Conservation (phyloP, 1,140 invertebrate genomes). For the Diorhabda carinulata region DNA sequence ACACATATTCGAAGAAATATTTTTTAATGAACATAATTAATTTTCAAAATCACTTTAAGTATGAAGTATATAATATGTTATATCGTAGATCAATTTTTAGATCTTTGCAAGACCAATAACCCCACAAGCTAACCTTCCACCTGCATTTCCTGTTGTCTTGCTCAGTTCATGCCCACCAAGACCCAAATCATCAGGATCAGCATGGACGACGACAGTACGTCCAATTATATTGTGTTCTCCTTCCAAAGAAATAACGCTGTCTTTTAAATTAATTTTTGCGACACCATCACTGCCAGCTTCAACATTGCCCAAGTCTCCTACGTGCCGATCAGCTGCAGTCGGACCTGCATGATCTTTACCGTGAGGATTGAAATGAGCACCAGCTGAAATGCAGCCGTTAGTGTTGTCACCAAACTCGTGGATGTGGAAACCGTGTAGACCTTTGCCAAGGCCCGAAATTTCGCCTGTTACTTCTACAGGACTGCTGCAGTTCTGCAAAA, state of each 20-base stretch:
- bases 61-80: no score
- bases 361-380: conserved; percentile 91
- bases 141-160: conserved; percentile 95
- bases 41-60: no score
- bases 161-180: conserved; percentile 90
- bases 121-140: conserved; percentile 90
- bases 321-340: conserved; percentile 67
- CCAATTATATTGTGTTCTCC: conserved; percentile 81
- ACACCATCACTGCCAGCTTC: conserved; percentile 66
- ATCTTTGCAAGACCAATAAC: conserved; percentile 80
- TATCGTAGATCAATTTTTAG: background rate
- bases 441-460: conserved; percentile 64
- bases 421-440: conserved; percentile 89
- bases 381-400: conserved; percentile 93
- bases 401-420: conserved; percentile 97
- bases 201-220: conserved; percentile 88
- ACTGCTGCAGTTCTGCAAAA: conserved; percentile 47
- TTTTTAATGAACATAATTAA: no score
- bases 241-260: conserved; percentile 67
- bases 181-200: conserved; percentile 92
- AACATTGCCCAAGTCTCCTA: conserved; percentile 92
- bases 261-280: conserved; percentile 74
- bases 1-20: no score
- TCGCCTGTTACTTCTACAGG: conserved; percentile 68
- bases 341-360: conserved; percentile 85